Conservation (phyloP, 1,140 invertebrate species). For the Andrena cerasifolii region DNA sequence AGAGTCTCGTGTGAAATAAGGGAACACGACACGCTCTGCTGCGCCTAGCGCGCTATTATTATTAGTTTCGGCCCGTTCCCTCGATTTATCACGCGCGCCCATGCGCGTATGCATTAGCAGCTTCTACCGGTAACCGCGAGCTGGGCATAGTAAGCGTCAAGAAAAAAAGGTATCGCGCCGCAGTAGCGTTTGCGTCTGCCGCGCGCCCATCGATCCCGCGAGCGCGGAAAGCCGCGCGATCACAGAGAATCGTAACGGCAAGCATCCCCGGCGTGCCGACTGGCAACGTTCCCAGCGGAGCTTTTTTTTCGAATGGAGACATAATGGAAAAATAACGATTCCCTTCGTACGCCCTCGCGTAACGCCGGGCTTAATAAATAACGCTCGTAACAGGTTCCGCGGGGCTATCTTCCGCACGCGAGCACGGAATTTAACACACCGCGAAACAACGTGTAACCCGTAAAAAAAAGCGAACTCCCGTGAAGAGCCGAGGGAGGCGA, state of each 20-base stretch:
- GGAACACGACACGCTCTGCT: background rate
- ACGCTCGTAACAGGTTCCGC: conserved; percentile 23
- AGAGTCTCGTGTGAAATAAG: conserved; percentile 20
- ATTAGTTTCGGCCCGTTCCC: background rate
- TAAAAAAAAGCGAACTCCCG: conserved; percentile 32
- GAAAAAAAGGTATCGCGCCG: background rate
- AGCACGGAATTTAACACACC: conserved; percentile 30
- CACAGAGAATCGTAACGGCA: background rate
- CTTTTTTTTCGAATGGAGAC: conserved; percentile 26
- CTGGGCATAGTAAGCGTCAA: no score
- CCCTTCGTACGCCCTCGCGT: conserved; percentile 24
- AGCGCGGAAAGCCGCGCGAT: conserved; percentile 14
- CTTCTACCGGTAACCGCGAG: no score
- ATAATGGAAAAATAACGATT: conserved; percentile 47
- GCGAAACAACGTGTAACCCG: conserved; percentile 41
- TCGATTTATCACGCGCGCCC: background rate
- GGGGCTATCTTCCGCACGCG: conserved; percentile 21
- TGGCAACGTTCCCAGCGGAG: background rate
- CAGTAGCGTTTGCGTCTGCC: background rate
- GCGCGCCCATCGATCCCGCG: conserved; percentile 3
- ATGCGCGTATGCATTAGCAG: no score
- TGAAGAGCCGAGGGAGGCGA: conserved; percentile 41
- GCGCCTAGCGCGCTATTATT: background rate
- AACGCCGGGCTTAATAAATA: conserved; percentile 43
- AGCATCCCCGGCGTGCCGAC: background rate